Conservation (phyloP, 2,113 vertebrate genomes). For the Corapipo altera region DNA sequence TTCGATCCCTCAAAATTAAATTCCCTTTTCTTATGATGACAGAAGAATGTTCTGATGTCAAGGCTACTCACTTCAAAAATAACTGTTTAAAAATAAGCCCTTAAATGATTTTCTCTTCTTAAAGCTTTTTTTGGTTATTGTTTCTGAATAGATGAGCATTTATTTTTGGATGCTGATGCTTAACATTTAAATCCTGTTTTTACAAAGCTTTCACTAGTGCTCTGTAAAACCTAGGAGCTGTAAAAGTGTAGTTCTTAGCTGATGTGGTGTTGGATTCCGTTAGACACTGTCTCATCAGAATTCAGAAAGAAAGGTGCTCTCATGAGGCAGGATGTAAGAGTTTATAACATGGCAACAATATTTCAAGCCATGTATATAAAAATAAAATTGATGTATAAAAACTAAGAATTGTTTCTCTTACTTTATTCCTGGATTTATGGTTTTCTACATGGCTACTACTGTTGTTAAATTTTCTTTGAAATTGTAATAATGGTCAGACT, state of each 20-base stretch:
- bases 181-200: slow-evolving; percentile 1
- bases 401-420: background rate
- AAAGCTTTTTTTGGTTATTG: slow-evolving; percentile 5
- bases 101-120: slow-evolving; percentile 4
- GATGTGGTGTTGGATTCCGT: background rate
- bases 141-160: slow-evolving; percentile 4
- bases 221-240: background rate
- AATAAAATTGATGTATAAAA: background rate
- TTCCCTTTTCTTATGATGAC: background rate
- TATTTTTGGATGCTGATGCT: slow-evolving; percentile 30
- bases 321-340: background rate
- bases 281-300: background rate
- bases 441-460: background rate
- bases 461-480: background rate
- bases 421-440: background rate
- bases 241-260: background rate
- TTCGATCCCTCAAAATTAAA: slow-evolving; percentile 5
- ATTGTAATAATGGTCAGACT: background rate
- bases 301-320: background rate
- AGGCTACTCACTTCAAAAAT: slow-evolving; percentile 28
- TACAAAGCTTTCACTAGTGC: background rate
- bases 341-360: background rate
- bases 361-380: background rate
- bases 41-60: slow-evolving; percentile 39
- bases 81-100: slow-evolving; percentile 44